Percentiles rank a stretch among this genome's conserved stretches.
Evolutionary conservation across 1,140 invertebrate species (phyloP).

Genomic region (Sarcophaga bullata): DNA sequence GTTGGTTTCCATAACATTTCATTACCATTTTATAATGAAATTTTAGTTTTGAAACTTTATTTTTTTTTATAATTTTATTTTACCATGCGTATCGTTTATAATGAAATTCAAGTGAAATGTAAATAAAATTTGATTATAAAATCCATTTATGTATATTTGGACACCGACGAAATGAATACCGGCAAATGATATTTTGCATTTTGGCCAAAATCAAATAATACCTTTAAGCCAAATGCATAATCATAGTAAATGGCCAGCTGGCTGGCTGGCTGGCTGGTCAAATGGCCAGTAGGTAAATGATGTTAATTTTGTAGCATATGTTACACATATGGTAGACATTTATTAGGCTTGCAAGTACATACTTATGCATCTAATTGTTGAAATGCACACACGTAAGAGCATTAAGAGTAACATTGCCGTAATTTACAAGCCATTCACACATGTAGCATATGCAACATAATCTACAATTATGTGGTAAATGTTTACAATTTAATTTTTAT

Average conservation of each 20-base stretch:
- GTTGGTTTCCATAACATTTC: no score
- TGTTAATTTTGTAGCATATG: not conserved
- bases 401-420: no score
- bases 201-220: not conserved
- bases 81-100: no score
- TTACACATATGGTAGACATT: no score
- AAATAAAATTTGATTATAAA: not conserved
- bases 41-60: no score
- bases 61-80: no score
- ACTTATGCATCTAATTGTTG: no score
- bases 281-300: not conserved
- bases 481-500: slow-evolving; percentile 2
- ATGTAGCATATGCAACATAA: not conserved
- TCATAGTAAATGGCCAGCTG: not conserved
- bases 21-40: no score
- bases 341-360: no score
- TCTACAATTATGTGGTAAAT: not conserved
- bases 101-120: not conserved
- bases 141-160: not conserved
- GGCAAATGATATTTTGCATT: not conserved
- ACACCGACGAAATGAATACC: not conserved
- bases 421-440: not conserved
- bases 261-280: not conserved
- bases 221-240: not conserved
- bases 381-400: no score